Evolutionary conservation across 2,888 invertebrate species (phyloP).

Genomic region (Coleophora flavipennella): DNA sequence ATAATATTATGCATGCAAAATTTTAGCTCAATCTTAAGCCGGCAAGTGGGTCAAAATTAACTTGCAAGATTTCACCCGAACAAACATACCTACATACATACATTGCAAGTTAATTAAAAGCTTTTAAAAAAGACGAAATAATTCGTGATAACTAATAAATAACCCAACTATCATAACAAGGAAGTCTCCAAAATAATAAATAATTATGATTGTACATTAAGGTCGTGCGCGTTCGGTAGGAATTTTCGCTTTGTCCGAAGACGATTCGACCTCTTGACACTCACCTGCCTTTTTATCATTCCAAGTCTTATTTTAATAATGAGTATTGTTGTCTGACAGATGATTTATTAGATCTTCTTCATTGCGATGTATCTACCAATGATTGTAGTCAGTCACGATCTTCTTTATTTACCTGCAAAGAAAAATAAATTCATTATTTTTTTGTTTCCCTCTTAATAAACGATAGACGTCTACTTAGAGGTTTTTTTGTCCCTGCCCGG

Average conservation of each 20-base stretch:
- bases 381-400: constrained; percentile 24
- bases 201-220: background rate
- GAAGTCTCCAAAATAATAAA: background rate
- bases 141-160: no score
- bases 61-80: no score
- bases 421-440: constrained; percentile 8
- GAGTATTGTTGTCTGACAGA: constrained; percentile 32
- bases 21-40: no score
- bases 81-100: no score
- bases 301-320: constrained; percentile 22
- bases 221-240: background rate
- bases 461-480: background rate
- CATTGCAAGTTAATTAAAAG: no score
- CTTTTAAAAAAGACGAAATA: no score
- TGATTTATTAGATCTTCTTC: constrained; percentile 36
- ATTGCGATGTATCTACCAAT: constrained; percentile 23
- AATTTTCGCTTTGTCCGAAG: constrained; percentile 14
- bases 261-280: constrained; percentile 22
- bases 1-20: no score
- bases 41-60: no score
- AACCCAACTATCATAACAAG: background rate
- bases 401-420: constrained; percentile 11
- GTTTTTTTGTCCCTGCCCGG: no score
- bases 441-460: constrained; percentile 4
- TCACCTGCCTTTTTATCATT: constrained; percentile 16